Evolutionary conservation across 1,140 invertebrate species (phyloP).

Genomic region (Drosophila orena): DNA sequence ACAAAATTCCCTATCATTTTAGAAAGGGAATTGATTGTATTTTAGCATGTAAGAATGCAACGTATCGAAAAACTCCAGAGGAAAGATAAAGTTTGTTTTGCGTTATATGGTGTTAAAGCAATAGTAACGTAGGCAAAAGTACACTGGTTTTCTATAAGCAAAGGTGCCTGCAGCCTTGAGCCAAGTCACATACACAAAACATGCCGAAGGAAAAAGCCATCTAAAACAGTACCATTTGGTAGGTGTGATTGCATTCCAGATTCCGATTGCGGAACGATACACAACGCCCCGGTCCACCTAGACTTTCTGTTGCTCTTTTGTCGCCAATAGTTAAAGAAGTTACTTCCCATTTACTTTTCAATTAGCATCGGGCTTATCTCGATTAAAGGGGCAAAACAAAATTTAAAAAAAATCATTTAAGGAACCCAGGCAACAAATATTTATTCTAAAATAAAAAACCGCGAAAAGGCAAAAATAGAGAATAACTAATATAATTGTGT

Average conservation of each 20-base stretch:
- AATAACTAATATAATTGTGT: slow-evolving; percentile 42
- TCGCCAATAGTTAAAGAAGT: slow-evolving; percentile 41
- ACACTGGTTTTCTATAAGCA: slow-evolving; percentile 58
- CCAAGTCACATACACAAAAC: slow-evolving; percentile 61
- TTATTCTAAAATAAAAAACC: slow-evolving; percentile 68
- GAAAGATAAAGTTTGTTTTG: slow-evolving; percentile 27
- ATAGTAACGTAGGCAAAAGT: slow-evolving; percentile 40
- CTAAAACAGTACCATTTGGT: slow-evolving; percentile 14
- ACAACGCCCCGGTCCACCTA: slow-evolving; percentile 20
- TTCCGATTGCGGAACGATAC: slow-evolving; percentile 33
- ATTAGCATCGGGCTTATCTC: slow-evolving; percentile 18
- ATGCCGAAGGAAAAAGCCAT: not conserved
- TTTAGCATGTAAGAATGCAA: slow-evolving; percentile 37
- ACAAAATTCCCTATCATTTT: slow-evolving; percentile 8
- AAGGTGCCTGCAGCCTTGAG: slow-evolving; percentile 37
- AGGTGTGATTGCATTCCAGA: slow-evolving; percentile 58
- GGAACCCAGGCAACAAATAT: slow-evolving; percentile 56
- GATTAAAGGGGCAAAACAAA: slow-evolving; percentile 11
- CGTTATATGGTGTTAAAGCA: slow-evolving; percentile 35
- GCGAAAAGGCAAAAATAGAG: slow-evolving; percentile 52
- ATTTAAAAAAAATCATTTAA: slow-evolving; percentile 39
- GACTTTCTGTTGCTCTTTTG: slow-evolving; percentile 10
- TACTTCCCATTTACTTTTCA: slow-evolving; percentile 11
- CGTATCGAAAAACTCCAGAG: slow-evolving; percentile 28
- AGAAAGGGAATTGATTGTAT: slow-evolving; percentile 38